Conservation (phyloP, 2,888 invertebrate species). For the Ophraella communa region DNA sequence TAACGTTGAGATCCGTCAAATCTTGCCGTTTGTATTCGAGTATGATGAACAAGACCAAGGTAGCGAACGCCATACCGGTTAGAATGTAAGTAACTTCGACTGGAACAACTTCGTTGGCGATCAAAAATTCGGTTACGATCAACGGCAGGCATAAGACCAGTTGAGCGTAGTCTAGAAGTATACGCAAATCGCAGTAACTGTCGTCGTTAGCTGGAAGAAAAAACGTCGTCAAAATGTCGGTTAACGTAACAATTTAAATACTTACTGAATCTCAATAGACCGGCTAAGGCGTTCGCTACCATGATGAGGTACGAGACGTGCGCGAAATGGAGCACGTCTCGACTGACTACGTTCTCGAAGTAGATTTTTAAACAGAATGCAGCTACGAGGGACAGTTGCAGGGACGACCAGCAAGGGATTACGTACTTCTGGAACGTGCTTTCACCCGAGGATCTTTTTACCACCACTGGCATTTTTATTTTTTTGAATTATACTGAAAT, state of each 20-base stretch:
- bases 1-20: constrained; percentile 41
- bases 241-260: neutral
- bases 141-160: constrained; percentile 37
- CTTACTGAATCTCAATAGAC: constrained; percentile 29
- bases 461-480: neutral
- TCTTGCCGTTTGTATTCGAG: constrained; percentile 42
- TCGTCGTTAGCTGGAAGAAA: constrained; percentile 36
- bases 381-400: constrained; percentile 11
- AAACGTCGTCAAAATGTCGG: neutral
- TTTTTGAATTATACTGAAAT: neutral
- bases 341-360: constrained; percentile 17
- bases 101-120: constrained; percentile 36
- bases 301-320: constrained; percentile 20
- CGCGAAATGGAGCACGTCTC: constrained; percentile 21
- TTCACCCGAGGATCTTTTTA: neutral
- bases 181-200: constrained; percentile 38
- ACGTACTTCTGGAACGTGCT: constrained; percentile 10
- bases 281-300: constrained; percentile 22
- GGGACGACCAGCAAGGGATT: constrained; percentile 8
- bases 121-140: constrained; percentile 39
- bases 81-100: constrained; percentile 35
- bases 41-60: constrained; percentile 36
- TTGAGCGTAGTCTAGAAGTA: constrained; percentile 41
- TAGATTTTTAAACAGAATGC: constrained; percentile 25
- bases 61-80: constrained; percentile 36